Evolutionary conservation across 2,113 vertebrate species (phyloP).

Genomic region (Ailuropoda melanoleuca): DNA sequence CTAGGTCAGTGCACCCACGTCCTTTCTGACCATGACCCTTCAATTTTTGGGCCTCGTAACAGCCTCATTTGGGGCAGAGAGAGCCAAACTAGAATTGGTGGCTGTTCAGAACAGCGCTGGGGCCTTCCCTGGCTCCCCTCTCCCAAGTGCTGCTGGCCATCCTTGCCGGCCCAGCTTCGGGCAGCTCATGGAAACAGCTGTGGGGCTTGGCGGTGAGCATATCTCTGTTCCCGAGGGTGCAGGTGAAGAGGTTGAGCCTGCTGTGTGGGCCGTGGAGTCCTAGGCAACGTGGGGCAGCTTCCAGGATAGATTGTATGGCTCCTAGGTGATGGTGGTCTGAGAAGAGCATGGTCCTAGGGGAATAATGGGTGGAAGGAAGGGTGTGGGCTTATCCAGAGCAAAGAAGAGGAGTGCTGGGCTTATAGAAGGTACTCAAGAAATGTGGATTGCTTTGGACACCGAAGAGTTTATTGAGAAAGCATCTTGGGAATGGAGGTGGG

Average conservation of each 20-base stretch:
- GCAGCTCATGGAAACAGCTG: background rate
- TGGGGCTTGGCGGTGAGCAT: fast-evolving
- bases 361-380: background rate
- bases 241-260: background rate
- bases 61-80: background rate
- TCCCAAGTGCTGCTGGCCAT: background rate
- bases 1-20: background rate
- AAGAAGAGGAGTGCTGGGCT: background rate
- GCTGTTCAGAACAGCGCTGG: background rate
- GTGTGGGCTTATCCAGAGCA: background rate
- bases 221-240: background rate
- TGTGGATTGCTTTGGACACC: no score
- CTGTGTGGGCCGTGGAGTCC: background rate
- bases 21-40: background rate
- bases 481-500: background rate
- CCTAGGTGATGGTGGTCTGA: background rate
- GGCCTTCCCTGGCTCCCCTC: background rate
- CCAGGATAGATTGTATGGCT: background rate
- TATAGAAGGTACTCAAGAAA: background rate
- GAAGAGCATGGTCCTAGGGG: fast-evolving
- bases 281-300: background rate
- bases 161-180: background rate
- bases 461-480: background rate
- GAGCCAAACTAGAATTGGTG: background rate
- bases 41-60: background rate